Base-by-base conservation (phyloP, 1,140 invertebrate genomes). In the Drosophila orena region DNA sequence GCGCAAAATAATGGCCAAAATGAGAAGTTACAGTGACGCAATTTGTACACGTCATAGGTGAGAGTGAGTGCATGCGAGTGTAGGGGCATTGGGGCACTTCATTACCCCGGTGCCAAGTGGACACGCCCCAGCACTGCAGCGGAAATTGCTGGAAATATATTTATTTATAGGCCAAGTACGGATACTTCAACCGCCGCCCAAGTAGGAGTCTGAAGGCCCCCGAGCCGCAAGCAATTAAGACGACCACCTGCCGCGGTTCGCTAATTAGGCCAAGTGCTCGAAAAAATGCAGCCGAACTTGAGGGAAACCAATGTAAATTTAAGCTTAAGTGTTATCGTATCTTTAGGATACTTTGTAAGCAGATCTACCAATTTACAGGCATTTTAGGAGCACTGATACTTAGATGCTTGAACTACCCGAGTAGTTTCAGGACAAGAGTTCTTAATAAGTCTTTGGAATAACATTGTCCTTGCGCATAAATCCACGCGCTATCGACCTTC, bases 1-100 rank as follows among this genome's bases (percentile, higher is more conserved):
- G 22, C 14, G 52, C 56, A 57, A 79, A 78, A 65, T 76, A 84
- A 83, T 76, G 72, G 72, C 71, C 61, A 47, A 79, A 88, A 88
- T 88, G 84, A 88, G 66, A 79, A 86, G 75, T 76, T 83, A 76
- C 79, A 79, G 56, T 53, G 72, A 78, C 70, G 79, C 79, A 81
- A 86, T 77, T 78, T 77, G 74, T 77, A 77, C 30, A 71, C 66
- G 57, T 75, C 74, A 78, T 57, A 59, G 37, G 55, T 65, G 37
- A 55, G 54, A 50, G 37, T 59, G 38, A 57, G 46, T 77, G 50
- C 60, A 68, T 64, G 56, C 68, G 50, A 55, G 40, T 64, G 43
- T 58, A 40, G 57, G 44, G 73, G 58, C 40, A 56, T 59, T 62
- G 47, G 47, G 27, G 43, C 70, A 79, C 68, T 75, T 64, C 22